Percentiles rank a stretch among this genome's conserved stretches.
Evolutionary conservation across 1,140 invertebrate species (phyloP).

Genomic region (Ladona fulva): DNA sequence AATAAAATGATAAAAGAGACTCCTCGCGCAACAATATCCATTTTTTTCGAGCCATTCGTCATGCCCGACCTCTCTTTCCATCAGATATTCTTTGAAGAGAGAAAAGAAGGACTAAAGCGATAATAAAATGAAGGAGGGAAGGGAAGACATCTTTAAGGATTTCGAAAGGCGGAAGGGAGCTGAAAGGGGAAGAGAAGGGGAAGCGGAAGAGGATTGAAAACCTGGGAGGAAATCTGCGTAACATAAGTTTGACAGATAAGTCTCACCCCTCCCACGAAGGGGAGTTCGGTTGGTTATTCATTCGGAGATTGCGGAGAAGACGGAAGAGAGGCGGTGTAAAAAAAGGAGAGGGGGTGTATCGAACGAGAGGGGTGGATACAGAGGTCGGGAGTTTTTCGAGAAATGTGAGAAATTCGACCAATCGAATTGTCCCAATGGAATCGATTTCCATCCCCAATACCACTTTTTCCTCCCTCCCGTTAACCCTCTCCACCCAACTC

Average conservation of each 20-base stretch:
- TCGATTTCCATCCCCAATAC: not conserved
- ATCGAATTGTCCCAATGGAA: constrained; percentile 4
- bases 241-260: constrained; percentile 7
- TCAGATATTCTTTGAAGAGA: too few relatives aligned
- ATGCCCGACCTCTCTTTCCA: too few relatives aligned
- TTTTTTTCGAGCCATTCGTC: too few relatives aligned
- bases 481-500: not conserved
- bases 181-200: not conserved
- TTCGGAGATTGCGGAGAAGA: not conserved
- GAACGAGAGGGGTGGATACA: not conserved
- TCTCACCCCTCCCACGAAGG: not conserved
- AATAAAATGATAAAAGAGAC: too few relatives aligned
- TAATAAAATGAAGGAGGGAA: not conserved
- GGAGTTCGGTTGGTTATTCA: too few relatives aligned
- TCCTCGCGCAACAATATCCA: too few relatives aligned
- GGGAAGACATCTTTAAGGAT: not conserved
- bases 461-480: not conserved
- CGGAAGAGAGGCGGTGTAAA: not conserved
- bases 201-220: not conserved
- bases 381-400: not conserved
- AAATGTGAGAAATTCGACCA: constrained; percentile 9
- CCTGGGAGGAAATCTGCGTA: not conserved
- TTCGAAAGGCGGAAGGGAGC: not conserved
- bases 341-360: not conserved
- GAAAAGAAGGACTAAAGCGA: not conserved